Base-by-base conservation (phyloP, 92 coral and sea anemone species). In the Hydrozoanthus gracilis region DNA sequence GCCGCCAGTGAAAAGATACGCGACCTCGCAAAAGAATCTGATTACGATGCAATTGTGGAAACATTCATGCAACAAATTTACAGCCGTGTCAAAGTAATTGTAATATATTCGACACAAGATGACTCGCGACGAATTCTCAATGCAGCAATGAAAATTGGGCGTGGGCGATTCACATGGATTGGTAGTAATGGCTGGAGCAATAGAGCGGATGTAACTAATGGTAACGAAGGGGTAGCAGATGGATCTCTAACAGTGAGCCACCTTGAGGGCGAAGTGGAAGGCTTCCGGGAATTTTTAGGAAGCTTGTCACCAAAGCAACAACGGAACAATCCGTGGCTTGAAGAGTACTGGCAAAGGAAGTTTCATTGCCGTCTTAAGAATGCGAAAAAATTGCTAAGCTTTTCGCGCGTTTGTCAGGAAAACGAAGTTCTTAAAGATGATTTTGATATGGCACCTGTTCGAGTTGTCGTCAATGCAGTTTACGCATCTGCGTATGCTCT, bases 111-210 rank as follows among this genome's bases (percentile, higher is more conserved):
- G 3, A 89, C 95, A 18, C 98, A 95, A 86, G 86, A 92, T 39
- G 97, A 97, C 88, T 89, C 96, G 3, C 90, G 95, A 15, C 85
- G 95, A 6, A 88, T 97, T 74, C 91, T 97, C 4, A 72, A 86
- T 52, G 97, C 99, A 12, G 99, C 98, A 4, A 68, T 77, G 67
- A 84, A 79, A 17, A 76, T 67, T 16, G 92, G 91, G 52, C 93
- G 88, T 5, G 84, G 88, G 61, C 93, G 93, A 55, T 89, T 96
- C 82, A 87, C 88, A 3, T 93, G 94, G 92, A 92, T 96, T n/a
- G 99, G 96, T 4, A 96, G 99, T 75, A 95, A 95, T 84, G 94
- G 95, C 52, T 96, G 99, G 99, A 96, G 99, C 73, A 92, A 92
- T 46, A 79, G 99, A 88, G 82, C 88, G 9, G 92, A 94, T 50